phyloP scores from a whole-genome alignment of 2,797 vertebrate species.

The Tachyglossus aculeatus region DNA sequence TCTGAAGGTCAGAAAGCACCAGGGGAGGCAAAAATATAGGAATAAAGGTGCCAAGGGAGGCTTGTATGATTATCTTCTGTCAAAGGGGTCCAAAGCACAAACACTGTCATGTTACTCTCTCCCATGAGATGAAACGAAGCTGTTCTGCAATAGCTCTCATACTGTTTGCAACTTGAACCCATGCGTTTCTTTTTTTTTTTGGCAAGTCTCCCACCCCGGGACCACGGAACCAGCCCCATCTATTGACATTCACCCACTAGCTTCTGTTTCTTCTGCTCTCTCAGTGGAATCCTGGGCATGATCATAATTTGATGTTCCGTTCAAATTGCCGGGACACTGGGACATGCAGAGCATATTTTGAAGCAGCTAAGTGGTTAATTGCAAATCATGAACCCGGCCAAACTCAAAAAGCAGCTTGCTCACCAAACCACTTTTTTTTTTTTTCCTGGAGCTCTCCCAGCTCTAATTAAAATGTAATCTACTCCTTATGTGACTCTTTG shows the following conservation, averaged over 20 bases:
- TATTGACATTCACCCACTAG: background rate
- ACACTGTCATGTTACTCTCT: no score
- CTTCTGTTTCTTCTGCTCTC: background rate
- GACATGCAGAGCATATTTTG: background rate
- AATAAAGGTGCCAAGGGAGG: background rate
- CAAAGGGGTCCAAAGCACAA: background rate
- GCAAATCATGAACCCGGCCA: constrained; percentile 5
- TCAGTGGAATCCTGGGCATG: background rate
- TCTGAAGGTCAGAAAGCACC: constrained; percentile 10
- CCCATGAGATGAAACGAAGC: no score
- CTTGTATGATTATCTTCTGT: background rate
- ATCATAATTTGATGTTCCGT: background rate
- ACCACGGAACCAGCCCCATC: background rate
- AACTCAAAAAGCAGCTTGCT: constrained; percentile 38
- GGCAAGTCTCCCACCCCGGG: background rate
- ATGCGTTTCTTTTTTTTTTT: constrained; percentile 1
- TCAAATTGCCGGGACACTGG: background rate
- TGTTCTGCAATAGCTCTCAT: background rate
- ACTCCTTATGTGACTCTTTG: constrained; percentile 57
- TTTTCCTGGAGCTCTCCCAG: constrained; percentile 47
- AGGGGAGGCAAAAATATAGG: constrained; percentile 9
- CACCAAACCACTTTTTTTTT: constrained; percentile 25
- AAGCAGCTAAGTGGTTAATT: constrained; percentile 49
- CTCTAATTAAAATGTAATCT: constrained; percentile 56
- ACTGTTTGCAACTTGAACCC: background rate